Evolutionary conservation across 2,113 vertebrate genomes (phyloP).

Genomic region (Synodontis membranacea): DNA sequence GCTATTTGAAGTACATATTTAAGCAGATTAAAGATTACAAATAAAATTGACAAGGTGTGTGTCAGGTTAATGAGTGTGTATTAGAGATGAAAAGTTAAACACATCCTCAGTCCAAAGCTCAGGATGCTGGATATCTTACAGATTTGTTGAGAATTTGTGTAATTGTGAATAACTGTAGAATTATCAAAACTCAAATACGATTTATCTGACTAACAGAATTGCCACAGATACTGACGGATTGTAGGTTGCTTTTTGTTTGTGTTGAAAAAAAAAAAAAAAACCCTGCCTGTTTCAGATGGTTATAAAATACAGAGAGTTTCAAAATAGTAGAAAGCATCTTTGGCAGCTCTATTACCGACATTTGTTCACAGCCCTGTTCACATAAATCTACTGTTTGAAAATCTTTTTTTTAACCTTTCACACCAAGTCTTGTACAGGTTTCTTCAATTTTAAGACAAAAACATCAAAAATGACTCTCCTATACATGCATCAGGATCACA

Average conservation of each 20-base stretch:
- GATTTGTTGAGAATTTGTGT: not conserved
- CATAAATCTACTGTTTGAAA: not conserved
- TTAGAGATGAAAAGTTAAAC: constrained; percentile 12
- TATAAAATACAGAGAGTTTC: constrained; percentile 11
- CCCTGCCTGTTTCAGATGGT: not conserved
- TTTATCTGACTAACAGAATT: not conserved
- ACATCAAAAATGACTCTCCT: not conserved
- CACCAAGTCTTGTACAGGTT: not conserved
- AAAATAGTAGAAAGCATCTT: not conserved
- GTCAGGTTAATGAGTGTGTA: not conserved
- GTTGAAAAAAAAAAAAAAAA: not conserved
- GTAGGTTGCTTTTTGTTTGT: not conserved
- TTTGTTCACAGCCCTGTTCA: not conserved
- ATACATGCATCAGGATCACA: not conserved
- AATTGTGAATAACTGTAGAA: not conserved
- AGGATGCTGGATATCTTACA: not conserved
- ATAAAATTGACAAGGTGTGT: not conserved
- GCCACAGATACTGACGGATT: not conserved
- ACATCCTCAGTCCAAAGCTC: not conserved
- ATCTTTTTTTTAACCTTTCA: not conserved
- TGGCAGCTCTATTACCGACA: not conserved
- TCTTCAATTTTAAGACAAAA: not conserved
- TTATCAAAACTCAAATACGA: not conserved
- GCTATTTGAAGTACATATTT: constrained; percentile 90
- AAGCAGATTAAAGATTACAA: constrained; percentile 73